Conservation (phyloP, 2,888 invertebrate species). For the Scelioninae gen. 1 region DNA sequence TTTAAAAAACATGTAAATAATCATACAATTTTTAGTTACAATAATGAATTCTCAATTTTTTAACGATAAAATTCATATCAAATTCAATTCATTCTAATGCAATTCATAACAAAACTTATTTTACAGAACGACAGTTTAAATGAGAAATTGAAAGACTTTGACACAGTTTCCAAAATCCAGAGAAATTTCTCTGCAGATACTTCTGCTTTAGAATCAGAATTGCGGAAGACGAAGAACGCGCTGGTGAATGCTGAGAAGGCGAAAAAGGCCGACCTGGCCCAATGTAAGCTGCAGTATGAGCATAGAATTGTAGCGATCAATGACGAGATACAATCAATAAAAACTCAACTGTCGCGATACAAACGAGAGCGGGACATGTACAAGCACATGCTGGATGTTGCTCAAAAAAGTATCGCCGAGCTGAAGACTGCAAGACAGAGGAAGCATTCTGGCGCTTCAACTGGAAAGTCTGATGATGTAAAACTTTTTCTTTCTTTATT, state of each 20-base stretch:
- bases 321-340: slow-evolving; percentile 92
- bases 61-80: too few relatives aligned
- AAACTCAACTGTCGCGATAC: slow-evolving; percentile 90
- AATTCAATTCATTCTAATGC: too few relatives aligned
- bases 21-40: too few relatives aligned
- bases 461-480: slow-evolving; percentile 89
- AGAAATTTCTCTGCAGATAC: slow-evolving; percentile 91
- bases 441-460: slow-evolving; percentile 85
- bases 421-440: slow-evolving; percentile 86
- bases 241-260: slow-evolving; percentile 89
- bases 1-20: slow-evolving; percentile 87
- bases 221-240: slow-evolving; percentile 88
- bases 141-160: slow-evolving; percentile 93
- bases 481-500: too few relatives aligned
- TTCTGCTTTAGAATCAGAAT: slow-evolving; percentile 90
- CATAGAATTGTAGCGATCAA: slow-evolving; percentile 92
- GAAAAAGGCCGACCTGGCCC: slow-evolving; percentile 91
- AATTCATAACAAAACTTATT: slow-evolving; percentile 26
- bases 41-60: too few relatives aligned
- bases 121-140: slow-evolving; percentile 90
- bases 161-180: slow-evolving; percentile 93
- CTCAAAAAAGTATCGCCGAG: slow-evolving; percentile 93
- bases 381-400: slow-evolving; percentile 94
- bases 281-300: slow-evolving; percentile 93
- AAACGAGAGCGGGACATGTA: slow-evolving; percentile 95